Evolutionary conservation across 2,113 vertebrate genomes (phyloP).

Genomic region (Chlorodrepanis virens): DNA sequence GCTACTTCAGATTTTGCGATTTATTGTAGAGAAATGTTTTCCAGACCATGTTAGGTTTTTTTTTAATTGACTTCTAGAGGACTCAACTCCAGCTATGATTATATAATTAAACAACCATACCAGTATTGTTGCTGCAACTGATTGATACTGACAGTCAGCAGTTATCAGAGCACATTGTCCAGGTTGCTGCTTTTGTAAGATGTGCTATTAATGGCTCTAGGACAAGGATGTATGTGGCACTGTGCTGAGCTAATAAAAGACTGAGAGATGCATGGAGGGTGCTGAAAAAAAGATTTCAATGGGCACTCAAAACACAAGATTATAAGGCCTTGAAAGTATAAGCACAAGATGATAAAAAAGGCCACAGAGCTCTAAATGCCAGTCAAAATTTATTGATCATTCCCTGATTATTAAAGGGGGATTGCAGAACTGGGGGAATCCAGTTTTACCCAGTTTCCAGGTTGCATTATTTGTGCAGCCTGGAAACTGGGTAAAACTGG

Average conservation of each 20-base stretch:
- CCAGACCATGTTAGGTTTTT: neutral
- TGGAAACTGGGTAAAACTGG: neutral
- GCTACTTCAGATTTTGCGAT: neutral
- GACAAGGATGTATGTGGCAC: neutral
- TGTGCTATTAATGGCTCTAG: neutral
- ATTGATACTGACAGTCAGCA: neutral
- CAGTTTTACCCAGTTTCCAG: too few relatives aligned
- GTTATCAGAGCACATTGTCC: neutral
- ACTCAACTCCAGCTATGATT: neutral
- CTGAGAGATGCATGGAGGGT: neutral
- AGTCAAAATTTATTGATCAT: neutral
- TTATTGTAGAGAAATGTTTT: neutral
- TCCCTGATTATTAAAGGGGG: neutral
- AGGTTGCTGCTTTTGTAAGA: neutral
- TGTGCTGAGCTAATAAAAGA: neutral
- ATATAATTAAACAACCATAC: neutral
- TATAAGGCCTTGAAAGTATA: neutral
- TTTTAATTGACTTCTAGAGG: neutral
- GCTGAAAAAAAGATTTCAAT: neutral
- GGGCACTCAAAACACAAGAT: neutral
- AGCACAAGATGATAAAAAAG: neutral
- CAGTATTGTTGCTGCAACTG: fast-evolving
- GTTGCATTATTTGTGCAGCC: neutral
- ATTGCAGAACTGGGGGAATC: neutral
- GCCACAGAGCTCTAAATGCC: neutral